Evolutionary conservation across 2,113 vertebrate species (phyloP), one percentile per base, ranked within the genome.

Genomic region (Leucopsar rothschildi): DNA sequence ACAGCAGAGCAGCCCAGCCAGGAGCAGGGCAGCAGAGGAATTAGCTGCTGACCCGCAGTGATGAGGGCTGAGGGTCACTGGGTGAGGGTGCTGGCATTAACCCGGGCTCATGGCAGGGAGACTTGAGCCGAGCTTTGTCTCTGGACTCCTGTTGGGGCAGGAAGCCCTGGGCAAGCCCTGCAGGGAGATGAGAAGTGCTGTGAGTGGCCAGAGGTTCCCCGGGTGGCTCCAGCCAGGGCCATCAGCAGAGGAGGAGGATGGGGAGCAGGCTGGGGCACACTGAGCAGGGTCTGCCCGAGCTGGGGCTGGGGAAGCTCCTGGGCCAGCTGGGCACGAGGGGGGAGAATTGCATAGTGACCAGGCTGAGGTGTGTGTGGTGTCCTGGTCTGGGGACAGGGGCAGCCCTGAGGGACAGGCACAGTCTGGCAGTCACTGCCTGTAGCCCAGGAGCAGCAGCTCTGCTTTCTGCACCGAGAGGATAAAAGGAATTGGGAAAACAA

Each of bases 251-350:
- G 13, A 59, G 81, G 25, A 47, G 31, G 24, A 2, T 1, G 29
- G 64, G 52, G 63, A 57, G 22, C 27, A 33, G 25, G 33, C 12
- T 56, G 20, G 31, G 3, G 45, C 18, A 16, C 15, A 1, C 1
- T 27, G 17, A 35, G 22, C 35, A 35, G 35, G 6, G 1, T 37
- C 33, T 76, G 27, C 15, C 47, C 27, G 39, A 50, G 25, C n/a
- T 72, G 65, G 24, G 77, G 56, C 25, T 86, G 70, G 35, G 39
- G 44, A 17, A 71, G 40, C 9, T 40, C 40, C 35, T 16, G 23
- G 24, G 13, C 55, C 73, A 39, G 18, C 27, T 84, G 39, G 5
- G 16, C 42, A 23, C 0, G 0, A 86, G 40, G 7, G 5, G 33
- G 53, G 9, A 44, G 0, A 52, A 82, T 42, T 53, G 29, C 52